Evolutionary conservation across 2,888 invertebrate genomes (phyloP).

Genomic region (Chrysomela aeneicollis): DNA sequence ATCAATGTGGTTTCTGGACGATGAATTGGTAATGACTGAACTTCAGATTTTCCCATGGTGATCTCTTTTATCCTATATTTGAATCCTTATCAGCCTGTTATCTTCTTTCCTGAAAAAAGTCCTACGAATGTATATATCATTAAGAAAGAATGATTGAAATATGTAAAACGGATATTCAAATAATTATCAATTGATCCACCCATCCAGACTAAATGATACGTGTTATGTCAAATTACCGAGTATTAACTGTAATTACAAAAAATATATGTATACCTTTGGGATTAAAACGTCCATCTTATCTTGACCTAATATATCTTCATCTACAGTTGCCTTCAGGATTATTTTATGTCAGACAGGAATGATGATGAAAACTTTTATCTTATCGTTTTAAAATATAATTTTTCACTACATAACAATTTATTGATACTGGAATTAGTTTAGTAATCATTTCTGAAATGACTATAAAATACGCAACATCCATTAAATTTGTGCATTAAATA

Average conservation of each 20-base stretch:
- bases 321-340: background rate
- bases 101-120: slow-evolving; percentile 20
- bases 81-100: slow-evolving; percentile 24
- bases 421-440: background rate
- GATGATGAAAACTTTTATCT: background rate
- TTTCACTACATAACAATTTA: background rate
- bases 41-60: slow-evolving; percentile 51
- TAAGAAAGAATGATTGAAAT: background rate
- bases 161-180: too few species aligned
- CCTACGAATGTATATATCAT: too few species aligned
- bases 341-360: background rate
- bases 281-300: background rate
- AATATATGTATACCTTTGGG: background rate
- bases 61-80: slow-evolving; percentile 2
- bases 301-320: background rate
- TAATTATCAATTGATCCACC: too few species aligned
- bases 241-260: too few species aligned
- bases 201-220: too few species aligned
- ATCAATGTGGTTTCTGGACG: slow-evolving; percentile 42
- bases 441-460: background rate
- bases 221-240: too few species aligned
- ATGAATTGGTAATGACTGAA: slow-evolving; percentile 49
- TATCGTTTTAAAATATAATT: background rate
- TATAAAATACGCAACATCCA: too few species aligned
- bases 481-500: too few species aligned